A percentile compares a stretch with the other conserved stretches of the same genome.
These are phyloP conservation scores for Philopotamus ludificatus DNA, from an alignment of 1,140 invertebrate genomes.

Conservation along the genomic window DNA sequence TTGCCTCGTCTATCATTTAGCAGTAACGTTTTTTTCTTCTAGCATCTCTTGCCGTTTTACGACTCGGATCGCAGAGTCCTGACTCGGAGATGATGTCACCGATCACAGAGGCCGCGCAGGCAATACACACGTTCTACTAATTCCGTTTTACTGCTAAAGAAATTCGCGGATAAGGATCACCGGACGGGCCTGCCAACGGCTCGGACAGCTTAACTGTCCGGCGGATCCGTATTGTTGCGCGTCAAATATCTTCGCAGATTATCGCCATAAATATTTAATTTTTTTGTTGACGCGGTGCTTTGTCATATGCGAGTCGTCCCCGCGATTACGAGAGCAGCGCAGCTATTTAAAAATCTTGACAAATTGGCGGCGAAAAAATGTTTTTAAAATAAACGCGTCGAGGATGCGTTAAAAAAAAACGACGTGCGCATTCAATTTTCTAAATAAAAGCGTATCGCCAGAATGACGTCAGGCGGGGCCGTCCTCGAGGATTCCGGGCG, in stretches of 20 bases:
- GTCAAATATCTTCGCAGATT: background rate
- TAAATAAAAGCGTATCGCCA: too few relatives aligned
- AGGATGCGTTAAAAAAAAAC: too few relatives aligned
- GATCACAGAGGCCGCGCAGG: background rate
- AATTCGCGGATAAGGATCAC: constrained; percentile 1
- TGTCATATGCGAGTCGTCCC: too few relatives aligned
- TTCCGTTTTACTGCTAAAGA: background rate
- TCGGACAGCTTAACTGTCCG: background rate
- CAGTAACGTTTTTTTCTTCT: background rate
- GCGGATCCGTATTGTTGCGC: background rate
- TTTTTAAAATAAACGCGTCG: too few relatives aligned
- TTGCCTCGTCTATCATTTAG: background rate
- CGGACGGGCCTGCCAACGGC: background rate
- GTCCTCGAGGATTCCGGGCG: background rate
- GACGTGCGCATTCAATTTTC: too few relatives aligned
- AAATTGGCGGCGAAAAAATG: too few relatives aligned
- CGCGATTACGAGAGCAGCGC: too few relatives aligned
- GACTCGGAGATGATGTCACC: constrained; percentile 15
- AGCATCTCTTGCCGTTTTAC: constrained; percentile 6
- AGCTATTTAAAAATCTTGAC: too few relatives aligned
- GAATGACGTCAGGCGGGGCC: too few relatives aligned
- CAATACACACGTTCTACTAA: constrained; percentile 5
- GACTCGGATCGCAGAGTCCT: background rate
- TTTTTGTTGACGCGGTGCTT: background rate
- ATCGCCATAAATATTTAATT: background rate